Evolutionary conservation across 2,888 invertebrate genomes (phyloP), one percentile per base, ranked within the genome.

Genomic region (Agriopis aurantiaria): DNA sequence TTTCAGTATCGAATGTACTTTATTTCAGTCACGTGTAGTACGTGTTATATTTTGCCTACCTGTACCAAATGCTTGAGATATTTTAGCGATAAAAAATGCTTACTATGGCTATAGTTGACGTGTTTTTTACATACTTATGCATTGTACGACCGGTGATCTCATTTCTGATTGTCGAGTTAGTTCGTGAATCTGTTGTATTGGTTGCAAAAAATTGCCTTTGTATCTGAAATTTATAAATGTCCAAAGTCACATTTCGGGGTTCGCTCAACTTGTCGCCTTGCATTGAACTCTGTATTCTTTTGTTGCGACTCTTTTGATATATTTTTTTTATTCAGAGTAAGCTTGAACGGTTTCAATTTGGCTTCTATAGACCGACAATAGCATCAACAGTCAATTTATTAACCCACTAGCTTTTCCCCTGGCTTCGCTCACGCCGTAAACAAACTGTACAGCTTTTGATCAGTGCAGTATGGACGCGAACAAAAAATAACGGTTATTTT

Each of bases 131-230:
- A 56, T 17, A 51, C 49, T 12, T 40, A n/a, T 14, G 40, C 51
- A 61, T 43, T 43, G 45, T 61, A 51, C 52, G 55, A 33, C 41
- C 53, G 70, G 63, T 71, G 70, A 71, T 71, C 70, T 71, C 70
- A 71, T 71, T 69, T 59, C 63, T 53, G 59, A 53, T 64, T 66
- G 63, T 51, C 48, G 46, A 48, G 48, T 55, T 64, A 23, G 57
- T 57, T 65, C 49, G 56, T 52, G 59, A 58, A 23, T 57, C 10
- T 63, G 66, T 63, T 63, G 11, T 58, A 55, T 55, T 58, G 55
- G 23, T 59, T 14, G 55, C 65, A 66, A 70, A 70, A 71, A 71
- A 60, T 71, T 40, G 52, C 58, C 59, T 67, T 62, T 66, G 53
- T 60, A 8, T 55, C 43, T 9, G 10, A 12, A 55, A 65, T 65